These are phyloP conservation scores for Anoura caudifer DNA, from an alignment of 2,113 vertebrate genomes.

Conservation along the genomic window DNA sequence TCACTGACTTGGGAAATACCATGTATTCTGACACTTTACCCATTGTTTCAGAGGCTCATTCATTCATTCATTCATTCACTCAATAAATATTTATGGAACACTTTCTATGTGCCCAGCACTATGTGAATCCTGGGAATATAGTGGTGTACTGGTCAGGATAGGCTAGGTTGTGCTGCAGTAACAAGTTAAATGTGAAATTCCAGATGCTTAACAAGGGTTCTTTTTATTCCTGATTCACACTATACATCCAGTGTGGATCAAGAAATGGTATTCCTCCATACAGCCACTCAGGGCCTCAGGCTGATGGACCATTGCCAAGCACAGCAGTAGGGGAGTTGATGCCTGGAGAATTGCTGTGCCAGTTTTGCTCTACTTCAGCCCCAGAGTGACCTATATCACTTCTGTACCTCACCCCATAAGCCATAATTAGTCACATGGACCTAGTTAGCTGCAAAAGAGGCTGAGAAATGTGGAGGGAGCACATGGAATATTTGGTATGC, in stretches of 20 bases:
- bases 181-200: conserved; percentile 9
- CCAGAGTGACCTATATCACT: not conserved
- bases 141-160: not conserved
- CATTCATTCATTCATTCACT: not conserved
- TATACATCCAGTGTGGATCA: not conserved
- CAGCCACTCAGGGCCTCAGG: not conserved
- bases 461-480: not conserved
- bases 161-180: not conserved
- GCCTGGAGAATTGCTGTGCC: not conserved
- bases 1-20: not conserved
- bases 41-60: not conserved
- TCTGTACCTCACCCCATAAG: not conserved
- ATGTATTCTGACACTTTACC: not conserved
- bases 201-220: not conserved
- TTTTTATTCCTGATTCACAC: not conserved
- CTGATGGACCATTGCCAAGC: not conserved
- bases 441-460: conserved; percentile 13
- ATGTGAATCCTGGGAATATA: not conserved
- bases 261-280: not conserved
- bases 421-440: conserved; percentile 6
- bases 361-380: not conserved
- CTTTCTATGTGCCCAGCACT: not conserved
- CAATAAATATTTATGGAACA: not conserved
- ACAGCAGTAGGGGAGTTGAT: not conserved
- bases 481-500: not conserved